Percentiles rank a stretch among this genome's conserved stretches.
phyloP scores from a whole-genome alignment of 2,113 vertebrate species.

The Prochilodus magdalenae region DNA sequence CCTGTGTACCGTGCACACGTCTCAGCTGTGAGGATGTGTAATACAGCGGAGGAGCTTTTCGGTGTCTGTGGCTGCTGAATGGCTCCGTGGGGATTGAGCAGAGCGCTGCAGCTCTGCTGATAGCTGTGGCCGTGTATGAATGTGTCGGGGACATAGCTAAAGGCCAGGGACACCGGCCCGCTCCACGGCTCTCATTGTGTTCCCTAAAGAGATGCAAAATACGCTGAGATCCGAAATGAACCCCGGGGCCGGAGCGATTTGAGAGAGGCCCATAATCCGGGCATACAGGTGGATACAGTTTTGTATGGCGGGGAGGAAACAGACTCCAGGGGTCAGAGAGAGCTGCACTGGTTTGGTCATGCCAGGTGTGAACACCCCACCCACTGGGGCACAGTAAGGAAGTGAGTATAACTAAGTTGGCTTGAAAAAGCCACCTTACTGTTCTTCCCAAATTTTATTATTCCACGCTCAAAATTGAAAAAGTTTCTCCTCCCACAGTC shows the following conservation, averaged over 20 bases:
- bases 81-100: constrained; percentile 18
- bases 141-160: constrained; percentile 1
- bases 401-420: too few species aligned
- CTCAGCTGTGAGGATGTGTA: constrained; percentile 11
- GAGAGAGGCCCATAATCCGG: not conserved
- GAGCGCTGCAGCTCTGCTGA: constrained; percentile 33
- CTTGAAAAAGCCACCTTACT: too few species aligned
- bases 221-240: not conserved
- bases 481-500: too few species aligned
- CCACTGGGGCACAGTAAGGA: too few species aligned
- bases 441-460: too few species aligned
- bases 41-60: constrained; percentile 28
- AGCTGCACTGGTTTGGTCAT: too few species aligned
- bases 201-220: not conserved
- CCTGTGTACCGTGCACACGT: constrained; percentile 30
- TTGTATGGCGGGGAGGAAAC: too few species aligned
- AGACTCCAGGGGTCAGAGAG: too few species aligned
- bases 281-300: too few species aligned
- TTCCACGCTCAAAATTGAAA: too few species aligned
- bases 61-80: constrained; percentile 25
- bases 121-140: constrained; percentile 37
- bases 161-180: not conserved
- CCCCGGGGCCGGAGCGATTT: not conserved
- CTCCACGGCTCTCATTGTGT: not conserved
- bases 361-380: too few species aligned